Evolutionary conservation across 2,113 vertebrate species (phyloP).

Genomic region (Cranoglanis bouderius): DNA sequence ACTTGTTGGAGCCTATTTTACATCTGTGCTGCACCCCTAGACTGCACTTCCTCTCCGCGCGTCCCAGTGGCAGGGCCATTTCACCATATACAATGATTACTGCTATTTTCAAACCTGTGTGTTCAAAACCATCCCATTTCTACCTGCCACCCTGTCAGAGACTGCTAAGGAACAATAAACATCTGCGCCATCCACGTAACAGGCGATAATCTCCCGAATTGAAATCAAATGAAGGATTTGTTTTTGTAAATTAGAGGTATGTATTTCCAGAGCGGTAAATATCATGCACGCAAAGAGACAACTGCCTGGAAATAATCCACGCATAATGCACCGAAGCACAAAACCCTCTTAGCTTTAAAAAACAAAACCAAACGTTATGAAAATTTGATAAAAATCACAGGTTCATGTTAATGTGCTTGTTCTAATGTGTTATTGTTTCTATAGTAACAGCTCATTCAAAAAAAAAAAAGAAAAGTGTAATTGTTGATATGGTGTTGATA

Average conservation of each 20-base stretch:
- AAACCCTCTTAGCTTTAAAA: background rate
- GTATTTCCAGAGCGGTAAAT: slow-evolving; percentile 36
- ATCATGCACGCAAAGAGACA: slow-evolving; percentile 23
- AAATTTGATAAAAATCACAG: background rate
- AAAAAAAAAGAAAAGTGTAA: no score
- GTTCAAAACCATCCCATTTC: slow-evolving; percentile 45
- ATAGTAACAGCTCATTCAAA: no score
- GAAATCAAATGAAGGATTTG: slow-evolving; percentile 47
- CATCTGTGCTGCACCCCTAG: slow-evolving; percentile 46
- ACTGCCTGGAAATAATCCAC: slow-evolving; percentile 17
- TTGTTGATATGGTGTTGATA: no score
- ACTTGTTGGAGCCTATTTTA: slow-evolving; percentile 62
- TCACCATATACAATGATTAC: slow-evolving; percentile 54
- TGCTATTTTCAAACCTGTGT: slow-evolving; percentile 53
- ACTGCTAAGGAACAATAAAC: slow-evolving; percentile 51
- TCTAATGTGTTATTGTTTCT: no score
- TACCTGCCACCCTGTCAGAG: slow-evolving; percentile 48
- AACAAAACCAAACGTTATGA: background rate
- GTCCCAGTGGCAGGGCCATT: slow-evolving; percentile 45
- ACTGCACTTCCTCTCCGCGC: slow-evolving; percentile 24
- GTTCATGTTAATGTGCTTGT: background rate
- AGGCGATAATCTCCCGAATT: slow-evolving; percentile 44
- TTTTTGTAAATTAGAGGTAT: slow-evolving; percentile 47
- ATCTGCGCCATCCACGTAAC: slow-evolving; percentile 15
- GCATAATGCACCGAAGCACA: background rate